Percentiles rank a stretch among this genome's conserved stretches.
These are phyloP conservation scores for Hoplias malabaricus DNA, from an alignment of 2,113 vertebrate species.

Conservation along the genomic window DNA sequence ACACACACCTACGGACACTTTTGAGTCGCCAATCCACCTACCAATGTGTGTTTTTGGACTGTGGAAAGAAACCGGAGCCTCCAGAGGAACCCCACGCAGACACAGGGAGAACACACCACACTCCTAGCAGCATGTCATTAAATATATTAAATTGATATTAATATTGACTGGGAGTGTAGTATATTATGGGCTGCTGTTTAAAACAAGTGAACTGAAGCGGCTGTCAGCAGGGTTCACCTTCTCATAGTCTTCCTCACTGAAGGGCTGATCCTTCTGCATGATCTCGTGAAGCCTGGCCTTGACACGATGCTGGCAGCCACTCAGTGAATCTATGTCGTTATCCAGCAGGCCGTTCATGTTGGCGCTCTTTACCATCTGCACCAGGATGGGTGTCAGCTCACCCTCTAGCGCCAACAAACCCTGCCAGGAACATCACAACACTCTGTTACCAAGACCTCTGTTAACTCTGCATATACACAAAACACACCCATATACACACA, in stretches of 20 bases:
- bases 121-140: too few species aligned
- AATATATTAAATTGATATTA: too few species aligned
- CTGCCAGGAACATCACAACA: conserved; percentile 65
- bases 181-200: neutral
- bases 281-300: conserved; percentile 93
- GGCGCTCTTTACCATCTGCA: conserved; percentile 99
- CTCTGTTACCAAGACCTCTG: neutral
- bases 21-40: too few species aligned
- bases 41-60: too few species aligned
- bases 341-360: conserved; percentile 99
- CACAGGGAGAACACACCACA: too few species aligned
- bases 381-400: conserved; percentile 95
- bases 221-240: conserved; percentile 73
- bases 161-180: neutral
- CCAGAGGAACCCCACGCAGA: too few species aligned
- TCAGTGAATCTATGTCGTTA: conserved; percentile 92
- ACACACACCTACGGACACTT: too few species aligned
- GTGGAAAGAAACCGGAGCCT: too few species aligned
- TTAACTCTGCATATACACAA: neutral
- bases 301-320: conserved; percentile 93
- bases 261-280: conserved; percentile 89
- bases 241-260: conserved; percentile 85
- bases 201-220: neutral
- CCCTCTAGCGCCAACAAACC: conserved; percentile 94
- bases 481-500: neutral